A percentile compares a stretch with the other conserved stretches of the same genome.
These are phyloP conservation scores for Raja brachyura DNA, from an alignment of 2,113 vertebrate species.

Conservation along the genomic window DNA sequence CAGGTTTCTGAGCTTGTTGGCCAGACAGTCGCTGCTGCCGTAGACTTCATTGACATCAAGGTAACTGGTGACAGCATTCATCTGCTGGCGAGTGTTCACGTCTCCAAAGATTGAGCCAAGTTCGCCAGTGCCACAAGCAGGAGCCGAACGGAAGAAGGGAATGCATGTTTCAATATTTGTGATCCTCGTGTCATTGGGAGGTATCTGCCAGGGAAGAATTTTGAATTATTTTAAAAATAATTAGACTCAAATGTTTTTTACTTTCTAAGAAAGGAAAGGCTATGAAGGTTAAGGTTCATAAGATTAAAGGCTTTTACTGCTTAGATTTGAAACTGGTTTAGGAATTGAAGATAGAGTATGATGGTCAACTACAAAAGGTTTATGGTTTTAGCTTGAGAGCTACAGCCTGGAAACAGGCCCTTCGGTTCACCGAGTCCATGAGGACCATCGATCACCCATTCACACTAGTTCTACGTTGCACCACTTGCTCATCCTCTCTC, in stretches of 20 bases:
- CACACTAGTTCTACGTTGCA: too few relatives aligned
- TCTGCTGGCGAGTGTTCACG: not conserved
- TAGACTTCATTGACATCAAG: constrained; percentile 61
- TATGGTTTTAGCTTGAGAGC: too few relatives aligned
- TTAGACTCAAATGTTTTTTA: not conserved
- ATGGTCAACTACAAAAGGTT: not conserved
- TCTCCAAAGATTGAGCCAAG: not conserved
- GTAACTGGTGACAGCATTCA: constrained; percentile 60
- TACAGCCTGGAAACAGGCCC: too few relatives aligned
- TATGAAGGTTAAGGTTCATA: not conserved
- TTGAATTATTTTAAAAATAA: not conserved
- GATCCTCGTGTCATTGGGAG: not conserved
- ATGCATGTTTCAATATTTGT: not conserved
- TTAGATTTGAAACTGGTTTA: not conserved
- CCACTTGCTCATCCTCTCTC: too few relatives aligned
- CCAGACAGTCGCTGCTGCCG: constrained; percentile 52
- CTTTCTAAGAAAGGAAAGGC: not conserved
- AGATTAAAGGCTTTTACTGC: not conserved
- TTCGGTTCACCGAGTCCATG: too few relatives aligned
- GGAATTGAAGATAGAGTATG: not conserved
- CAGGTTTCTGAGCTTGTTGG: constrained; percentile 50
- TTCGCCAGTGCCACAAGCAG: not conserved
- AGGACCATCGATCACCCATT: too few relatives aligned
- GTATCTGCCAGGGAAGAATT: not conserved
- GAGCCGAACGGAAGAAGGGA: constrained; percentile 26